Conservation (phyloP, 2,797 vertebrate species). For the Smutsia temminckii region DNA sequence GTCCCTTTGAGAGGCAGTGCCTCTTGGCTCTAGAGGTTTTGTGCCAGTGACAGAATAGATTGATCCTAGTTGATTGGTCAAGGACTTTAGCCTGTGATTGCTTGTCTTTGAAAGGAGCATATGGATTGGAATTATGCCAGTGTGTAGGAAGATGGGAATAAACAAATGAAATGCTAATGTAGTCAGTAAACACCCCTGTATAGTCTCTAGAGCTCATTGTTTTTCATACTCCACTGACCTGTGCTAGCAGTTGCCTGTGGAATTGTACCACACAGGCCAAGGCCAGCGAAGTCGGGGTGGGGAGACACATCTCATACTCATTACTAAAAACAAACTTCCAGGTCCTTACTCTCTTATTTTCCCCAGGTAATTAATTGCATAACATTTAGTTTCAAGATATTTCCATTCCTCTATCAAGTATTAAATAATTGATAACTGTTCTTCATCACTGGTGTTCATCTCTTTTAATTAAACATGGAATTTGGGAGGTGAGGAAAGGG, state of each 20-base stretch:
- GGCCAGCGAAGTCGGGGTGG: not conserved
- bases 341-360: constrained; percentile 58
- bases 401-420: constrained; percentile 65
- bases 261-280: not conserved
- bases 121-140: constrained; percentile 53
- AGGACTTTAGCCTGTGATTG: constrained; percentile 44
- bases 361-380: constrained; percentile 64
- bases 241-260: not conserved
- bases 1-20: not conserved
- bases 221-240: constrained; percentile 48
- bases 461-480: constrained; percentile 52
- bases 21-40: not conserved
- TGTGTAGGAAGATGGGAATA: constrained; percentile 55
- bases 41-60: constrained; percentile 8
- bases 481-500: not conserved
- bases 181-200: constrained; percentile 62
- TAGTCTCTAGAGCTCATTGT: constrained; percentile 40
- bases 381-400: constrained; percentile 54
- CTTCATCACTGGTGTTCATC: constrained; percentile 40
- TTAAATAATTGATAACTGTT: constrained; percentile 75
- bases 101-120: constrained; percentile 68
- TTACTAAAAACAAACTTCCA: constrained; percentile 19
- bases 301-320: constrained; percentile 28
- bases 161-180: not conserved
- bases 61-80: not conserved